These are phyloP conservation scores for Vidua macroura DNA, from an alignment of 2,113 vertebrate species.

Conservation along the genomic window DNA sequence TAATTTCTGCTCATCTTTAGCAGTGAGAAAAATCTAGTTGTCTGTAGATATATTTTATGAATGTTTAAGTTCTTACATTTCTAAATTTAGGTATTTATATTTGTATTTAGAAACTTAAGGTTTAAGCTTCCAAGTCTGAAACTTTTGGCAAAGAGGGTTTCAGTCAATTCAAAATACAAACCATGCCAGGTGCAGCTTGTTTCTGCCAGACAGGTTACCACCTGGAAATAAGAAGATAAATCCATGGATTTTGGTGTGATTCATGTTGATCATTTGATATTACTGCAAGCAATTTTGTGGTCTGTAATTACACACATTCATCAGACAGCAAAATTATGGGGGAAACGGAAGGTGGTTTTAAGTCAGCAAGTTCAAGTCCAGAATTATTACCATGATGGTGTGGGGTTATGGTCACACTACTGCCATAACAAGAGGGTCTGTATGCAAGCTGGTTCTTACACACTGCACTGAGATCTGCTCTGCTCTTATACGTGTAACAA, in stretches of 20 bases:
- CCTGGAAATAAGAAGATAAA: neutral
- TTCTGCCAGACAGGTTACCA: neutral
- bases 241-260: neutral
- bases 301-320: neutral
- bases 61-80: neutral
- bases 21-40: neutral
- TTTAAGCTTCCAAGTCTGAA: neutral
- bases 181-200: neutral
- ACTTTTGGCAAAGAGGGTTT: neutral
- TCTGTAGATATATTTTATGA: neutral
- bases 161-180: neutral
- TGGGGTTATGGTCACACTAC: neutral
- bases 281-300: neutral
- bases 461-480: neutral
- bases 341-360: neutral
- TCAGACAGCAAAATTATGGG: neutral
- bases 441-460: neutral
- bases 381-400: fast-evolving
- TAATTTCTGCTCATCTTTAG: neutral
- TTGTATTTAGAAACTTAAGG: neutral
- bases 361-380: neutral
- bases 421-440: neutral
- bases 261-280: neutral
- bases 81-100: neutral
- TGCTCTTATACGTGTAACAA: fast-evolving